Conservation (phyloP, 2,113 vertebrate species). For the Steatornis caripensis region DNA sequence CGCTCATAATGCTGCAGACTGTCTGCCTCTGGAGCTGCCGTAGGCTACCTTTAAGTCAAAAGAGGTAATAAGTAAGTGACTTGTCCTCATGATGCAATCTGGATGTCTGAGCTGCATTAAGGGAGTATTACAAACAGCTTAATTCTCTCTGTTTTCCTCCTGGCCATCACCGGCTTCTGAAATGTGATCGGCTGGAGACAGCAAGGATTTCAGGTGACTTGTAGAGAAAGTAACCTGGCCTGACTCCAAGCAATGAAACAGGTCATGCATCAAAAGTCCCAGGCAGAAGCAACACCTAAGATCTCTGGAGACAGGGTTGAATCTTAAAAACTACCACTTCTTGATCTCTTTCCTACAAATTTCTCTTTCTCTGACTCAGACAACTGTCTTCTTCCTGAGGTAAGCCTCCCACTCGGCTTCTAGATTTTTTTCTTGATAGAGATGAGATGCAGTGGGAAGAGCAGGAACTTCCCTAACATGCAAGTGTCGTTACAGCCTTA, state of each 20-base stretch:
- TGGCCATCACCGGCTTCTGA: not conserved
- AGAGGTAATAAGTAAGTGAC: not conserved
- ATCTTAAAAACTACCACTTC: not conserved
- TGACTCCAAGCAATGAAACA: not conserved
- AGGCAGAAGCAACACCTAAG: not conserved
- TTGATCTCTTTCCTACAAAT: not conserved
- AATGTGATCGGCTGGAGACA: not conserved
- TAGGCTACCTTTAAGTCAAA: not conserved
- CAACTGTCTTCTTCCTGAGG: not conserved
- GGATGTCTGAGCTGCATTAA: not conserved
- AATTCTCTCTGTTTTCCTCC: not conserved
- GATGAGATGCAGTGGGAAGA: not conserved
- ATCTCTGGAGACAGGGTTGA: not conserved
- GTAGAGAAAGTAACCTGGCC: not conserved
- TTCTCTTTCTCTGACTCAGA: not conserved
- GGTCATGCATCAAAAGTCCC: not conserved
- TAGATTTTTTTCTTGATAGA: not conserved
- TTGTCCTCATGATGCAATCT: not conserved
- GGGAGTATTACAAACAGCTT: not conserved
- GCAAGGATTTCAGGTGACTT: not conserved
- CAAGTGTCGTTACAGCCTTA: not conserved
- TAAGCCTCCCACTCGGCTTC: not conserved
- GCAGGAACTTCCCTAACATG: not conserved
- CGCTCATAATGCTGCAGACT: not conserved
- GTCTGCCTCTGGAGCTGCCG: not conserved